phyloP scores from a whole-genome alignment of 2,113 vertebrate species.

The Parotia lawesii region DNA sequence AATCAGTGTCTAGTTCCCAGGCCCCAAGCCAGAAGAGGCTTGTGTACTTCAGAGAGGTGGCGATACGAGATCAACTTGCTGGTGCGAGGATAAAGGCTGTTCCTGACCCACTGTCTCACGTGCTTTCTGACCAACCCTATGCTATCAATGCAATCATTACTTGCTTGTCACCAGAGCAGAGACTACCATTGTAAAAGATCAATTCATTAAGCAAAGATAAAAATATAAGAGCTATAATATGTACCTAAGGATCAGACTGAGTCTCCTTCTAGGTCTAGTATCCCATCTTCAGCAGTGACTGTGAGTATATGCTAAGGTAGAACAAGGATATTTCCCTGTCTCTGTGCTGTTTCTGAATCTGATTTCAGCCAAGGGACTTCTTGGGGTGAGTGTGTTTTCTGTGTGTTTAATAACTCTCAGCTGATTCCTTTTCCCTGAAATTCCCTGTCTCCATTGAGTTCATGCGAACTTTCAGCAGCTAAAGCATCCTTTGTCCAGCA shows the following conservation, averaged over 20 bases:
- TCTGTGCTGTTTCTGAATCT: neutral
- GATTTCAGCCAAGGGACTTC: neutral
- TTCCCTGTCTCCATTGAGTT: neutral
- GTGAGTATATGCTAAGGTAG: neutral
- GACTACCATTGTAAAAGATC: neutral
- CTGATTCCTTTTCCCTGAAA: neutral
- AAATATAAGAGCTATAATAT: neutral
- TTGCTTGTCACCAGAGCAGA: neutral
- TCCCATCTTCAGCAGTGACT: neutral
- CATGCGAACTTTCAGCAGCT: neutral
- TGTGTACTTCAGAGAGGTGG: neutral
- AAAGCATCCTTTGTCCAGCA: neutral
- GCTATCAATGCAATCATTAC: neutral
- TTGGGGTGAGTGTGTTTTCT: neutral
- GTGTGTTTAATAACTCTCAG: neutral
- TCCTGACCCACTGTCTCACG: neutral
- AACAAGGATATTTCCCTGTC: neutral
- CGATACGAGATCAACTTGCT: neutral
- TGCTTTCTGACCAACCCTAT: neutral
- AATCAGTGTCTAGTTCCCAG: constrained; percentile 46
- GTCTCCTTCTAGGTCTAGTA: neutral
- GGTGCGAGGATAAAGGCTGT: neutral
- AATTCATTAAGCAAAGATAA: neutral
- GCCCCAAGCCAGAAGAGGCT: neutral
- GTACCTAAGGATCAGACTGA: neutral